phyloP scores from a whole-genome alignment of 2,888 invertebrate species.

The Noctua fimbriata region DNA sequence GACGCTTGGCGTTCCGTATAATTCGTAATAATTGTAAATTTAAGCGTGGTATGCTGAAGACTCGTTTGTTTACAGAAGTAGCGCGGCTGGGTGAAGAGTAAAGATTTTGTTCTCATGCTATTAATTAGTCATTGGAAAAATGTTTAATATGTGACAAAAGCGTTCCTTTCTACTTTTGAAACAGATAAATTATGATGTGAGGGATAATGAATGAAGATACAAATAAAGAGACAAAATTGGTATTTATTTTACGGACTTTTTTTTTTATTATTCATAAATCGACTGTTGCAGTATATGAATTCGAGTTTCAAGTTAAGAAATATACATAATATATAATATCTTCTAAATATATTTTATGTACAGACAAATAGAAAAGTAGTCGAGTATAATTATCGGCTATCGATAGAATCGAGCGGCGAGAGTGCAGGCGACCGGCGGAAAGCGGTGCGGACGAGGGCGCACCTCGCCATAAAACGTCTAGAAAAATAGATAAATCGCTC shows the following conservation, averaged over 20 bases:
- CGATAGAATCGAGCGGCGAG: slow-evolving; percentile 89
- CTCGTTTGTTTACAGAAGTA: not conserved
- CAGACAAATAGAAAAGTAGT: slow-evolving; percentile 90
- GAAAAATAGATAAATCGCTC: slow-evolving; percentile 91
- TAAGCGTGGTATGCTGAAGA: slow-evolving; percentile 7
- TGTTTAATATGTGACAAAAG: not conserved
- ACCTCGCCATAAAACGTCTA: slow-evolving; percentile 90
- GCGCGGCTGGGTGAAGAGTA: not conserved
- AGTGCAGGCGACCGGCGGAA: slow-evolving; percentile 89
- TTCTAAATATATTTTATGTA: slow-evolving; percentile 91
- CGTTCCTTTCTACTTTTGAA: not conserved
- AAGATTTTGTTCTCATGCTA: not conserved
- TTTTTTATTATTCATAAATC: slow-evolving; percentile 85
- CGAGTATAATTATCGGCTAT: slow-evolving; percentile 90
- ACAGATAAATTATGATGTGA: slow-evolving; percentile 4
- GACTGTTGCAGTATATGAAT: slow-evolving; percentile 90
- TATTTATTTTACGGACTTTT: slow-evolving; percentile 83
- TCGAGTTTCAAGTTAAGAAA: slow-evolving; percentile 90
- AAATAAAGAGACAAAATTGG: slow-evolving; percentile 68
- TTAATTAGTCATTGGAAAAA: not conserved
- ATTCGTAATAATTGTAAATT: not conserved
- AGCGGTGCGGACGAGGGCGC: slow-evolving; percentile 90
- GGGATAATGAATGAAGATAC: slow-evolving; percentile 67
- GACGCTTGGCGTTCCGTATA: slow-evolving; percentile 22
- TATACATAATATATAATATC: slow-evolving; percentile 90